Evolutionary conservation across 2,888 invertebrate species (phyloP), one percentile per base, ranked within the genome.

Genomic region (Omphaloscelis lunosa): DNA sequence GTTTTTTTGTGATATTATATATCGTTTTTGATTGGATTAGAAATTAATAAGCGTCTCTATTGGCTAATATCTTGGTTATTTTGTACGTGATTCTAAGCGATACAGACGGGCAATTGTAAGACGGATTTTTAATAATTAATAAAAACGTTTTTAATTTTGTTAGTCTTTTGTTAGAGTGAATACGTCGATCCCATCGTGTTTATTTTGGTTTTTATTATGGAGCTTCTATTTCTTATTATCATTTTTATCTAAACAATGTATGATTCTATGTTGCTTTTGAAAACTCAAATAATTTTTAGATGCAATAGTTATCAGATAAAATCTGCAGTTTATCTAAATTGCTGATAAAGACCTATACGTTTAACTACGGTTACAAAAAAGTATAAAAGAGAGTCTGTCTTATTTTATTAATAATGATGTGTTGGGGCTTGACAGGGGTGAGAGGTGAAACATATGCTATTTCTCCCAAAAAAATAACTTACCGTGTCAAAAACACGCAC

Each of bases 1-100:
- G 79, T 79, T 88, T 75, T 45, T 75, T 63, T 76, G 59, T 83
- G 67, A 61, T 82, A 79, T 86, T 79, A 80, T 76, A 71, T 79
- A 82, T 81, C 69, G 72, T 53, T 58, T 84, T 62, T 69, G 85
- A 87, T 89, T 87, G 80, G 73, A 51, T 75, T 77, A 75, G 62
- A 84, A 88, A 84, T 82, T 85, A 86, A 82, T 84, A 81, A 82
- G 71, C 65, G 63, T 80, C 70, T 79, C 70, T 80, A 77, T 79
- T 83, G 79, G 78, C 66, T 84, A 77, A 75, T 72, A 61, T 79
- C 70, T 73, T 73, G 23, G 34, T 62, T 65, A 66, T 77, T 82
- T 20, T 79, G 17, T 1, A 48, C 53, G 56, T 78, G 77, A 80
- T 74, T 71, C 2, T 65, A 11, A 27, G 23, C 23, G 27, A 11